Evolutionary conservation across 2,113 vertebrate species (phyloP), one percentile per base, ranked within the genome.

Genomic region (Rafetus swinhoei): DNA sequence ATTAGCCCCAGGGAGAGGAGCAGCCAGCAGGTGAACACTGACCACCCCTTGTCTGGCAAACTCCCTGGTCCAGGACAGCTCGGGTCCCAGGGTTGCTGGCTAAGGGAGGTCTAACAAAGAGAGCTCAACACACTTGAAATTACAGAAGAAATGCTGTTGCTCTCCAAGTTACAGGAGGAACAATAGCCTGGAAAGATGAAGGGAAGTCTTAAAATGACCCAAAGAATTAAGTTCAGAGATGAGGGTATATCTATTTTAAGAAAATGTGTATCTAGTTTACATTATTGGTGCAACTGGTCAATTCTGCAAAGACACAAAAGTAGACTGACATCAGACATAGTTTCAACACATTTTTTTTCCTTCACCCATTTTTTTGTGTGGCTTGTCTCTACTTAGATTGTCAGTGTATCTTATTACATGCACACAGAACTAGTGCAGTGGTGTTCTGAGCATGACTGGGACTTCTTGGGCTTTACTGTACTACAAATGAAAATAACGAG

Each of bases 261-360:
- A 16, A 0, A 0, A 39, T 1, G 53, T 57, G 19, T 0, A 25
- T 24, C 22, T 50, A 65, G 52, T 57, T 57, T 1, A 25, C 35
- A 81, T 55, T 89, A 85, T 74, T 69, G 7, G 32, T 69, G 32
- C 65, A 69, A 35, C 65, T 50, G 39, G 11, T 50, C 24, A 10
- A 12, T 45, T 76, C 21, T 76, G 39, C 35, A 76, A 6, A 50
- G 39, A 76, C 22, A 25, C 22, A 11, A 50, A 45, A 76, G 12
- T 25, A 76, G 21, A 45, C 6, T 7, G 39, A 25, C 22, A 22
- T 50, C 21, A 50, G 6, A 21, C 45, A 45, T 13, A 50, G 45
- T 76, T 76, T 39, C 74, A 50, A 45, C 22, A 72, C n/a, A 25
- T 45, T 76, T 39, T 45, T 45, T 45, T 50, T 12, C 39, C 25